A percentile compares a stretch with the other conserved stretches of the same genome.
phyloP scores from a whole-genome alignment of 2,113 vertebrate genomes.

The Clupea harengus region DNA sequence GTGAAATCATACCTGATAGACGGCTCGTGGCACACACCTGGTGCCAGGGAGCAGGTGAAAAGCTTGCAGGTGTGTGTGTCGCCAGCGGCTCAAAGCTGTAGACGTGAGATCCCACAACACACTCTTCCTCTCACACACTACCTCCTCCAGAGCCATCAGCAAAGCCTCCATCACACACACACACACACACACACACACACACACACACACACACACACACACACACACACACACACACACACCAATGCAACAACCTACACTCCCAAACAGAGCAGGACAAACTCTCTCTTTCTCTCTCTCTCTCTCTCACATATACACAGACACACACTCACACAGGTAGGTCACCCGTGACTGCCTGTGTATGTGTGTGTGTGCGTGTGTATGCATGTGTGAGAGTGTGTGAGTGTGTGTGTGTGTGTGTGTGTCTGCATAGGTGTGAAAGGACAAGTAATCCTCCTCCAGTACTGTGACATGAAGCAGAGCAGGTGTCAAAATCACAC shows the following conservation, averaged over 20 bases:
- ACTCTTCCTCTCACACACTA: slow-evolving; percentile 43
- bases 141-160: slow-evolving; percentile 46
- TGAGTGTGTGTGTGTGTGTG: too few relatives aligned
- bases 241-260: not conserved
- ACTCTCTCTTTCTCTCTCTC: not conserved
- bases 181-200: too few relatives aligned
- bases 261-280: not conserved
- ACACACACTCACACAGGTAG: not conserved
- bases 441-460: not conserved
- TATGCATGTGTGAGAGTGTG: not conserved
- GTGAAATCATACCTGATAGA: slow-evolving; percentile 18
- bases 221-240: too few relatives aligned
- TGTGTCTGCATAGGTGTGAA: not conserved
- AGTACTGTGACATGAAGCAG: not conserved
- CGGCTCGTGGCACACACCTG: slow-evolving; percentile 27
- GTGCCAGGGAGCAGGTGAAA: slow-evolving; percentile 23
- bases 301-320: not conserved
- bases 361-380: not conserved
- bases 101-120: slow-evolving; percentile 48
- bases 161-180: slow-evolving; percentile 44
- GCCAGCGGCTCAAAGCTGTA: slow-evolving; percentile 41
- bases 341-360: not conserved
- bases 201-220: too few relatives aligned
- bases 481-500: slow-evolving; percentile 4
- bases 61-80: slow-evolving; percentile 30